phyloP scores from a whole-genome alignment of 2,113 vertebrate species.

The Paramormyrops kingsleyae region DNA sequence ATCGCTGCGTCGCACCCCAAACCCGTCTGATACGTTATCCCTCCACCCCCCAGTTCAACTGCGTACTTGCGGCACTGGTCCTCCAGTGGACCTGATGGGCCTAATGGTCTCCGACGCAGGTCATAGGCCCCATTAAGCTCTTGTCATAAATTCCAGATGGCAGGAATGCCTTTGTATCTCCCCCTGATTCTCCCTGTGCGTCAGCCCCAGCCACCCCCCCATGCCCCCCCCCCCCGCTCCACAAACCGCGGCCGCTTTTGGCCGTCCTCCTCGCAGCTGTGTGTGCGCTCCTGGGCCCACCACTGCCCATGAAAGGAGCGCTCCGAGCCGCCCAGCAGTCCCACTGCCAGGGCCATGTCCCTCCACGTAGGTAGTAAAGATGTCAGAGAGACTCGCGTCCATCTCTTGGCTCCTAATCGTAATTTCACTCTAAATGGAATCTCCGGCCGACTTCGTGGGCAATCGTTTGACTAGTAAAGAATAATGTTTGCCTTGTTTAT shows the following conservation, averaged over 20 bases:
- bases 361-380: background rate
- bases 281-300: background rate
- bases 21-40: background rate
- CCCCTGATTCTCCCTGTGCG: constrained; percentile 10
- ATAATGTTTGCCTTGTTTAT: background rate
- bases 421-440: background rate
- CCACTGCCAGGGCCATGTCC: background rate
- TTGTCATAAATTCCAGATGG: constrained; percentile 38
- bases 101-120: constrained; percentile 15
- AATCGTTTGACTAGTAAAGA: background rate
- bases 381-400: constrained; percentile 4
- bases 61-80: constrained; percentile 21
- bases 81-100: constrained; percentile 2
- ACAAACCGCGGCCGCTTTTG: background rate
- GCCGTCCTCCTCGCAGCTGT: background rate
- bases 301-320: constrained; percentile 24
- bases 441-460: background rate
- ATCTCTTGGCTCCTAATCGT: background rate
- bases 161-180: constrained; percentile 39
- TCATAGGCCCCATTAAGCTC: constrained; percentile 31
- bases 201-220: background rate
- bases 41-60: background rate
- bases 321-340: background rate
- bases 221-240: background rate
- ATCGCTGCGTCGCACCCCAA: background rate